Evolutionary conservation across 2,113 vertebrate species (phyloP).

Genomic region (Campylomormyrus numenius): DNA sequence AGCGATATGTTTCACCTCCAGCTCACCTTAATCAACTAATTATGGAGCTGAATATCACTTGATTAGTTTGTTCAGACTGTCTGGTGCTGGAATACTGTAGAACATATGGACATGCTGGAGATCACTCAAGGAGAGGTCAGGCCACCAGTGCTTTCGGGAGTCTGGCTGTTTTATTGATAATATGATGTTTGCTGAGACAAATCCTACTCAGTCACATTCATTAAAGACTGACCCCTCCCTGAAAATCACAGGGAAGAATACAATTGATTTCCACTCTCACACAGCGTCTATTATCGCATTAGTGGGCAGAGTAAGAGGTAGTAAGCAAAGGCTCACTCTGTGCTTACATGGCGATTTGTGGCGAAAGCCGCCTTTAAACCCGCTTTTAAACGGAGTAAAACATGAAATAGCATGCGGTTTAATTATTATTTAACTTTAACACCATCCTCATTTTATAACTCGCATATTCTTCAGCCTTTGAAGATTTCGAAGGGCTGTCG

Average conservation of each 20-base stretch:
- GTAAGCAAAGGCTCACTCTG: background rate
- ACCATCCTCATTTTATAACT: background rate
- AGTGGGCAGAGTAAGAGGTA: background rate
- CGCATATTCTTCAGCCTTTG: background rate
- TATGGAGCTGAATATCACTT: background rate
- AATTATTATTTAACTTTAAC: background rate
- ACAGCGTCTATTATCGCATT: conserved; percentile 2
- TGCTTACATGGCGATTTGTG: background rate
- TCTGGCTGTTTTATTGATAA: background rate
- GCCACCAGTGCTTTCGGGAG: background rate
- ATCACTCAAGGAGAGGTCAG: background rate
- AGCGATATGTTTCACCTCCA: background rate
- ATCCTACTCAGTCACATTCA: background rate
- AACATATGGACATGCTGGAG: background rate
- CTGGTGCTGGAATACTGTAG: background rate
- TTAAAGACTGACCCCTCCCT: background rate
- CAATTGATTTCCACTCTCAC: background rate
- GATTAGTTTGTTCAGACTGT: background rate
- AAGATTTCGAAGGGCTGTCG: background rate
- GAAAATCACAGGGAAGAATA: background rate
- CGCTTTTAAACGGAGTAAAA: background rate
- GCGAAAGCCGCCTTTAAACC: background rate
- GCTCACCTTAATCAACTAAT: background rate
- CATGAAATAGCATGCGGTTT: background rate
- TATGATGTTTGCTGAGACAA: background rate